Evolutionary conservation across 2,888 invertebrate species (phyloP).

Genomic region (Gymnosoma rotundatum): DNA sequence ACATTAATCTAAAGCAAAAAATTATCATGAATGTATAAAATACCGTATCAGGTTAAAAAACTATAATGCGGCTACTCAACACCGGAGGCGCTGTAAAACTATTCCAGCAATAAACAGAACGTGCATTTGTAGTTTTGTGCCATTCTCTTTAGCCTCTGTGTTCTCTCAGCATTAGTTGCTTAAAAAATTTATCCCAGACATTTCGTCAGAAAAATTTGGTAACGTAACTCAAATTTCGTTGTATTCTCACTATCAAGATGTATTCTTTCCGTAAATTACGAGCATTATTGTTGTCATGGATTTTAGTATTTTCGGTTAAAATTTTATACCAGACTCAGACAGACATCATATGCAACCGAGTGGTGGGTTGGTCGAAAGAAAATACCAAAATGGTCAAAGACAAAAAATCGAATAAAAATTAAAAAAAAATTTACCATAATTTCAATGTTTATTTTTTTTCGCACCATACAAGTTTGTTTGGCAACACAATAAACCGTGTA

Average conservation of each 20-base stretch:
- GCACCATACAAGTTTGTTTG: background rate
- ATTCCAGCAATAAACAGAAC: no score
- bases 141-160: no score
- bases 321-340: background rate
- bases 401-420: constrained; percentile 21
- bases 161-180: no score
- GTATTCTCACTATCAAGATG: background rate
- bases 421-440: constrained; percentile 57
- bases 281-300: constrained; percentile 26
- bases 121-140: no score
- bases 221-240: background rate
- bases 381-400: background rate
- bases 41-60: no score
- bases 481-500: constrained; percentile 46
- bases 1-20: no score
- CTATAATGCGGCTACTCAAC: no score
- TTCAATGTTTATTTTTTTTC: constrained; percentile 43
- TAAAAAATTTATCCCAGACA: no score
- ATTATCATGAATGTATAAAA: no score
- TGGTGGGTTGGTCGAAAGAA: constrained; percentile 36
- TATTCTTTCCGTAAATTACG: constrained; percentile 27
- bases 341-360: constrained; percentile 5
- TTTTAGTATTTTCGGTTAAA: constrained; percentile 5
- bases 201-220: background rate
- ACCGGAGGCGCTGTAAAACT: no score